Percentiles rank a stretch among this genome's conserved stretches.
phyloP scores from a whole-genome alignment of 2,797 vertebrate species.

The Eutrigla gurnardus region DNA sequence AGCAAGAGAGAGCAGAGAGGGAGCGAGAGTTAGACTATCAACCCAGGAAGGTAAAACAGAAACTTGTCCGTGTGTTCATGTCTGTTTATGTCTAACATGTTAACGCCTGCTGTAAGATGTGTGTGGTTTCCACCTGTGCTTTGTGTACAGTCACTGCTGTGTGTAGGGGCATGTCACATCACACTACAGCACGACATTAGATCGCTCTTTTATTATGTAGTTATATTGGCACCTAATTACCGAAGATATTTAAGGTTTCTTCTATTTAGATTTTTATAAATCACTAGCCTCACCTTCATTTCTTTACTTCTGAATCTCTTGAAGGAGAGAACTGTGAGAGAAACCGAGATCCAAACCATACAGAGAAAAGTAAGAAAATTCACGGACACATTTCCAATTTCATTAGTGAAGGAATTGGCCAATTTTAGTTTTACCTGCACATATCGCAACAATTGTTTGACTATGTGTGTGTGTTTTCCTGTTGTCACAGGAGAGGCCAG shows the following conservation, averaged over 20 bases:
- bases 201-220: neutral
- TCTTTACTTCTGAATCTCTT: constrained; percentile 30
- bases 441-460: neutral
- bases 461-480: constrained; percentile 22
- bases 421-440: neutral
- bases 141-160: constrained; percentile 15
- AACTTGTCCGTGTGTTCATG: constrained; percentile 30
- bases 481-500: constrained; percentile 77
- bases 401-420: neutral
- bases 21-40: constrained; percentile 80
- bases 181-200: neutral
- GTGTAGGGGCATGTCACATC: neutral
- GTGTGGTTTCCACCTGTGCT: constrained; percentile 3
- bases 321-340: constrained; percentile 76
- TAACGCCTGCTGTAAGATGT: neutral
- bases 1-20: constrained; percentile 83
- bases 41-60: constrained; percentile 80
- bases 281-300: neutral
- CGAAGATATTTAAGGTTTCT: neutral
- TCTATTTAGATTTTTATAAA: neutral
- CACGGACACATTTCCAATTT: neutral
- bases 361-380: constrained; percentile 79
- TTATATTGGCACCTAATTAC: neutral
- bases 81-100: constrained; percentile 30
- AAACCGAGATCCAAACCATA: constrained; percentile 79